Base-by-base conservation (phyloP, 2,888 invertebrate species). In the Pristionchus fissidentatus region DNA sequence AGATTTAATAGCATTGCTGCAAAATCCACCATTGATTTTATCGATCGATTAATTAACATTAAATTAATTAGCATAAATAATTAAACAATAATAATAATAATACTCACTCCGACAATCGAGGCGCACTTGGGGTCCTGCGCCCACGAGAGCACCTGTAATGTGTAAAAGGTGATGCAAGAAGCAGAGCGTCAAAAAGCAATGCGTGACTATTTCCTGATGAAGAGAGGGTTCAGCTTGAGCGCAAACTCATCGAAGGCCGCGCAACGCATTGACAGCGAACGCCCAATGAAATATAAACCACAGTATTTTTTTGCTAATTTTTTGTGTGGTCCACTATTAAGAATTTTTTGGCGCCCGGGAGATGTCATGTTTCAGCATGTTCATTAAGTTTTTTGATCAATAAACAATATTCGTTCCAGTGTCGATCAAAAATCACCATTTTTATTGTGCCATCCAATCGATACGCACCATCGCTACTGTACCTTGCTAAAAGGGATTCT, bases 91-190 rank as follows among this genome's bases (percentile, higher is more conserved):
- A 43, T 43, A 73, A 43, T 73, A n/a, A 77, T 46, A 26, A 70
- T 75, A 81, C 84, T n/a, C 84, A 93, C 94, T 93, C 93, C 95
- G 93, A 95, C 92, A 94, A 97, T 92, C 93, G 95, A 93, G 49
- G 92, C 94, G 94, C 95, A 91, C 94, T 95, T 92, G 94, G 95
- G 93, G 95, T 95, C 95, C 94, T 96, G 91, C 93, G 95, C 95
- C 93, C 95, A 95, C 70, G 94, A 94, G 41, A 78, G 52, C 35
- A 55, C 78, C 78, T 78, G 78, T 4, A 78, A 52, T 19, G 13
- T 5, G 70, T 0, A 13, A n/a, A 15, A 15, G n/a, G 19, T 60
- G 7, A 60, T 15, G 19, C 19, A 60, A 60, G 60, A 60, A 8
- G n/a, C 19, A 10, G 19, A 49, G 19, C 13, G 19, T 5, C 32